A percentile compares a stretch with the other conserved stretches of the same genome.
phyloP scores from a whole-genome alignment of 2,113 vertebrate species.

The Pelvicachromis taeniatus region DNA sequence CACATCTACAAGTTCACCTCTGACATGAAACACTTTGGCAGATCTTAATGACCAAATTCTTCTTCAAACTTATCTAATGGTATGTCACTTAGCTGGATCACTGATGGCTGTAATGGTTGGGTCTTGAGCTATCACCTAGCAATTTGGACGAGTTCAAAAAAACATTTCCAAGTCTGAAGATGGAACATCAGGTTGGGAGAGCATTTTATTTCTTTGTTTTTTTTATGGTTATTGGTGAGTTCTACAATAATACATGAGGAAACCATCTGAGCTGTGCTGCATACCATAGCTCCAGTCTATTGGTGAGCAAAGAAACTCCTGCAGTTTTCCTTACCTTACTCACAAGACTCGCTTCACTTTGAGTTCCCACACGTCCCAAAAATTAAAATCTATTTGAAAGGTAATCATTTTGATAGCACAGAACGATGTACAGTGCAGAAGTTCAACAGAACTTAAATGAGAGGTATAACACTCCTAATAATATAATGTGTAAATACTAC shows the following conservation, averaged over 20 bases:
- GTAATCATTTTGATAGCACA: not conserved
- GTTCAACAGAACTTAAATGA: not conserved
- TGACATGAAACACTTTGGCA: not conserved
- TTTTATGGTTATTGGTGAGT: not conserved
- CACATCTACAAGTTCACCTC: not conserved
- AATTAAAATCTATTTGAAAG: too few species aligned
- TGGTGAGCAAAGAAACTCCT: too few species aligned
- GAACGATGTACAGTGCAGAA: not conserved
- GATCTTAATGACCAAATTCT: not conserved
- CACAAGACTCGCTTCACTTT: too few species aligned
- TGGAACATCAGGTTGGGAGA: not conserved
- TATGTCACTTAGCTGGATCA: not conserved
- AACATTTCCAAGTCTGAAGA: not conserved
- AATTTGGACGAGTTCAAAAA: not conserved
- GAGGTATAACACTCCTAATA: not conserved
- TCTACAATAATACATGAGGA: not conserved
- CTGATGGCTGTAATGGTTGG: not conserved
- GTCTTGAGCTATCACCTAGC: not conserved
- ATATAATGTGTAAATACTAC: not conserved
- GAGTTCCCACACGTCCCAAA: too few species aligned
- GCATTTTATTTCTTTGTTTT: not conserved
- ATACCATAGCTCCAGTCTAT: too few species aligned
- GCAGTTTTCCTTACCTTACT: too few species aligned
- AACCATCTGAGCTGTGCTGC: too few species aligned
- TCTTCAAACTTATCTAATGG: not conserved